Evolutionary conservation across 2,797 vertebrate genomes (phyloP).

Genomic region (Urosaurus nigricauda): DNA sequence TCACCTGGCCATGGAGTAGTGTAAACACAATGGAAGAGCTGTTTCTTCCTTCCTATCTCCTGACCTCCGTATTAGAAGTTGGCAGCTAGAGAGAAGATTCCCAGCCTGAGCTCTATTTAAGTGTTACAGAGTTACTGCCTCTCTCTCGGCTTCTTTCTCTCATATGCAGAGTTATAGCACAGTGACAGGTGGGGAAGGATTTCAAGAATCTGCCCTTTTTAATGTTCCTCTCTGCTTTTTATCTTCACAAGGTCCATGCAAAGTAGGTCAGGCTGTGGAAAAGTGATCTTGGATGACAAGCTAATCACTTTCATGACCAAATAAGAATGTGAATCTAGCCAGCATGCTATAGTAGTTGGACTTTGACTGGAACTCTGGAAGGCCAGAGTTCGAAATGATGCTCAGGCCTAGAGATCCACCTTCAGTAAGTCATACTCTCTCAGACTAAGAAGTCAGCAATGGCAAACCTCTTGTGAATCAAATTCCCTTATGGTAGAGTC

Average conservation of each 20-base stretch:
- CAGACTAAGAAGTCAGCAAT: too few species aligned
- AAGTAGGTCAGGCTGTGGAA: background rate
- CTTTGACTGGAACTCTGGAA: too few species aligned
- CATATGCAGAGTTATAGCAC: background rate
- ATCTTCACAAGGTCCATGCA: background rate
- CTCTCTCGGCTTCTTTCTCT: background rate
- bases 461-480: too few species aligned
- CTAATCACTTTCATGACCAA: background rate
- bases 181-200: background rate
- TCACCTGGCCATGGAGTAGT: background rate
- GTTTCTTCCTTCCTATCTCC: too few species aligned
- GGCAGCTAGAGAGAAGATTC: background rate
- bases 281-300: background rate
- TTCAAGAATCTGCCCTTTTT: background rate
- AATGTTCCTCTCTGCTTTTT: background rate
- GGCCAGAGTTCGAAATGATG: too few species aligned
- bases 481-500: too few species aligned
- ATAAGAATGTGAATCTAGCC: background rate
- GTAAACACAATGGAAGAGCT: background rate
- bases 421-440: too few species aligned
- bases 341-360: too few species aligned
- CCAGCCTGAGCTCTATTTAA: too few species aligned
- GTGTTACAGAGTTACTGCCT: too few species aligned
- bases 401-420: too few species aligned
- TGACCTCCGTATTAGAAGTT: background rate